Percentiles rank a stretch among this genome's conserved stretches.
Conservation (phyloP, 2,113 vertebrate genomes). For the Pseudopipra pipra region DNA sequence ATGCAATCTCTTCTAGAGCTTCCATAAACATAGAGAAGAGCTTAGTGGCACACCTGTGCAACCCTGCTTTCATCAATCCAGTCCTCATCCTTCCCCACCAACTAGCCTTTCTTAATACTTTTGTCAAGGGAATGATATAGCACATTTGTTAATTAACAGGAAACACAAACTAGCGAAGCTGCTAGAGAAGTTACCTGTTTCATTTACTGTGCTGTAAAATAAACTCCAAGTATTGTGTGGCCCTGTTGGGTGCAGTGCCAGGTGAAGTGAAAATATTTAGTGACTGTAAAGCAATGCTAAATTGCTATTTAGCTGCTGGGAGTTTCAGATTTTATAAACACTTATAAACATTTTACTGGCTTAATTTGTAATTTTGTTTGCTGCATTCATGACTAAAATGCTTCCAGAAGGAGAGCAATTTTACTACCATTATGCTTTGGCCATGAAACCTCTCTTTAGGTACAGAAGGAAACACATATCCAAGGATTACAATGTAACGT, state of each 20-base stretch:
- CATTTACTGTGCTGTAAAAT: background rate
- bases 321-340: background rate
- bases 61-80: background rate
- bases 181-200: background rate
- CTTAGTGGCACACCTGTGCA: background rate
- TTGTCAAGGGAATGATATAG: background rate
- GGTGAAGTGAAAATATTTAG: background rate
- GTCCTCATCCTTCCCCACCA: background rate
- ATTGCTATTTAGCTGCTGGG: background rate
- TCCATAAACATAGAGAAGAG: background rate
- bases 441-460: background rate
- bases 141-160: background rate
- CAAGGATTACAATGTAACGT: background rate
- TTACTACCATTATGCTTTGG: background rate
- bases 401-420: background rate
- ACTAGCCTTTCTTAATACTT: background rate
- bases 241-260: background rate
- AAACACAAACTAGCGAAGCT: background rate
- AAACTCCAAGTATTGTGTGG: background rate
- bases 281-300: background rate
- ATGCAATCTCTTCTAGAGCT: background rate
- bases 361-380: background rate
- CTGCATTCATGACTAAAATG: background rate
- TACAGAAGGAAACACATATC: background rate
- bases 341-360: background rate